phyloP scores from a whole-genome alignment of 92 coral and sea anemone genomes.

The Parazoanthus atlanticus region DNA sequence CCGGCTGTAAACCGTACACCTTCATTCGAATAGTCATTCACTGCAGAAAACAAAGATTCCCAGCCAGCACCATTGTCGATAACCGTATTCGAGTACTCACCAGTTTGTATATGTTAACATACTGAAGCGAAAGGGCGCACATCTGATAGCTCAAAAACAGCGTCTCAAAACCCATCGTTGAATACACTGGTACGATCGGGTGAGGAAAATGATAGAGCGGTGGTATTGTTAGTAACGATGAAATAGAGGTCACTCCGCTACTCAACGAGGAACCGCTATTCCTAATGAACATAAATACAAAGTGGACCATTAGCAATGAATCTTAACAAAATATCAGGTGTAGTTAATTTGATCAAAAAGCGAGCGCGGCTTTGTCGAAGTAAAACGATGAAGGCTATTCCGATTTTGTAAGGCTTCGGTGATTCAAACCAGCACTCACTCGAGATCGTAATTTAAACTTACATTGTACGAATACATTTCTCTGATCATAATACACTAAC shows the following conservation, averaged over 20 bases:
- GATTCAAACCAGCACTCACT: slow-evolving; percentile 7
- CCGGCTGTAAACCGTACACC: background rate
- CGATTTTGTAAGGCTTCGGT: background rate
- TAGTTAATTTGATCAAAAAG: slow-evolving; percentile 5
- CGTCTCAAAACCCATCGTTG: slow-evolving; percentile 85
- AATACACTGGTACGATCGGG: slow-evolving; percentile 84
- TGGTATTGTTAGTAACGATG: slow-evolving; percentile 78
- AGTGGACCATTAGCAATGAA: background rate
- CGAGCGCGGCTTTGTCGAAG: background rate
- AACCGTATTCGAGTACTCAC: slow-evolving; percentile 58
- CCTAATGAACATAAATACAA: slow-evolving; percentile 43
- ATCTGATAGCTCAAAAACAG: slow-evolving; percentile 76
- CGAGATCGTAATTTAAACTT: background rate
- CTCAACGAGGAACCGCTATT: slow-evolving; percentile 73
- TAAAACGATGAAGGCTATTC: background rate
- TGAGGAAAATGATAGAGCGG: slow-evolving; percentile 81
- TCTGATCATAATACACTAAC: slow-evolving; percentile 26
- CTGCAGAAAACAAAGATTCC: slow-evolving; percentile 14
- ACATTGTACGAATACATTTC: background rate
- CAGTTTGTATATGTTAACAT: slow-evolving; percentile 92
- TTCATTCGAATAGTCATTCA: slow-evolving; percentile 25
- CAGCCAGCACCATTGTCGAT: background rate
- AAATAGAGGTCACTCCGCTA: slow-evolving; percentile 71
- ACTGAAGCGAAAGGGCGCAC: slow-evolving; percentile 84
- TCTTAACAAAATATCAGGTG: slow-evolving; percentile 5